Evolutionary conservation across 2,888 invertebrate genomes (phyloP).

Genomic region (Pediacus dermestoides): DNA sequence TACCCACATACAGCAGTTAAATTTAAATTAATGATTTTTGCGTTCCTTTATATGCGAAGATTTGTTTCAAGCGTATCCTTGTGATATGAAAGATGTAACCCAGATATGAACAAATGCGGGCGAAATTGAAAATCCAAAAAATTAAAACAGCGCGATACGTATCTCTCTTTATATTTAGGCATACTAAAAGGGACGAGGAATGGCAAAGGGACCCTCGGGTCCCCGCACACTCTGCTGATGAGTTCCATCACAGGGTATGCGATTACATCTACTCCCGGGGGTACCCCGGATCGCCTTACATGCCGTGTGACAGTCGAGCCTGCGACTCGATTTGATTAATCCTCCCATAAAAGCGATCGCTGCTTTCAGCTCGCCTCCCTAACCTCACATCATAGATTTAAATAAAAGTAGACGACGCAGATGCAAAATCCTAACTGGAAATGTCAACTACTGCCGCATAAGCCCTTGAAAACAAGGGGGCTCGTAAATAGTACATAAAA

Average conservation of each 20-base stretch:
- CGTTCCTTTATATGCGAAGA: too few species aligned
- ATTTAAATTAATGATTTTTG: too few species aligned
- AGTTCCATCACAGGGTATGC: slow-evolving; percentile 43
- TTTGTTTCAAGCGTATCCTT: too few species aligned
- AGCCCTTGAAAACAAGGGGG: too few species aligned
- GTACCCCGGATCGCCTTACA: slow-evolving; percentile 42
- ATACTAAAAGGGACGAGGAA: slow-evolving; percentile 5
- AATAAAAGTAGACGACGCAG: slow-evolving; percentile 11
- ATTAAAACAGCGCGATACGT: slow-evolving; percentile 33
- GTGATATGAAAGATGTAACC: too few species aligned
- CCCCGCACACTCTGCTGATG: slow-evolving; percentile 42
- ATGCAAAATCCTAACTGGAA: slow-evolving; percentile 9
- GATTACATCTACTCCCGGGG: slow-evolving; percentile 40
- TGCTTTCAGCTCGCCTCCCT: slow-evolving; percentile 28
- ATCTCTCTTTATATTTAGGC: slow-evolving; percentile 16
- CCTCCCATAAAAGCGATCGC: slow-evolving; percentile 42
- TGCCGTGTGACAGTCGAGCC: slow-evolving; percentile 42
- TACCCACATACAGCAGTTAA: too few species aligned
- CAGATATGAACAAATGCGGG: slow-evolving; percentile 6
- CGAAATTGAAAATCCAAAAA: slow-evolving; percentile 28
- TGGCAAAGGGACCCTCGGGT: slow-evolving; percentile 19
- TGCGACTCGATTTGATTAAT: slow-evolving; percentile 45
- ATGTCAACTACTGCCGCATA: too few species aligned
- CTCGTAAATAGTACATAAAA: too few species aligned
- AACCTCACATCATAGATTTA: slow-evolving; percentile 11